A percentile compares a stretch with the other conserved stretches of the same genome.
These are phyloP conservation scores for Hoplostethus mediterraneus DNA, from an alignment of 2,797 vertebrate genomes.

Conservation along the genomic window DNA sequence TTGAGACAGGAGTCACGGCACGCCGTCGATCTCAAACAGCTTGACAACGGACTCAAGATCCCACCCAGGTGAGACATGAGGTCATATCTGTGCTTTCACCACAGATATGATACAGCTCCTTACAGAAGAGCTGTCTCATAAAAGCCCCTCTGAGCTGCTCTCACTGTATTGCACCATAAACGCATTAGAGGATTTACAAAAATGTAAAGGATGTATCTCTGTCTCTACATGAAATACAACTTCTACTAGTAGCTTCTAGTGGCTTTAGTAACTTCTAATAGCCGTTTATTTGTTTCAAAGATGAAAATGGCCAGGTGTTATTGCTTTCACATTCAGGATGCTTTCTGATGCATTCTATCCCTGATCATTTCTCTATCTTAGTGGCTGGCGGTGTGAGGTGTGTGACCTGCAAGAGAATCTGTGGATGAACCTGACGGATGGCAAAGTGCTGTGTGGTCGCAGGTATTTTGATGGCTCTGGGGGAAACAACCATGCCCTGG, in stretches of 20 bases:
- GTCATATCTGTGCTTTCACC: conserved; percentile 2
- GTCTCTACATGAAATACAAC: not conserved
- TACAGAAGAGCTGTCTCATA: not conserved
- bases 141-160: not conserved
- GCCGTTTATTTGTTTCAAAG: not conserved
- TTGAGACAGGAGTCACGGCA: conserved; percentile 95
- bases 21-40: conserved; percentile 93
- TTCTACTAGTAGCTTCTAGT: too few relatives aligned
- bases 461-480: conserved; percentile 97
- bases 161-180: not conserved
- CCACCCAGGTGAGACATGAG: conserved; percentile 90
- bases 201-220: not conserved
- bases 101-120: not conserved
- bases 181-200: not conserved
- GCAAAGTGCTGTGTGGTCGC: conserved; percentile 94
- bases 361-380: conserved; percentile 49
- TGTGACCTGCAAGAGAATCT: conserved; percentile 97
- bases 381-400: conserved; percentile 97
- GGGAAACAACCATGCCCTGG: conserved; percentile 96
- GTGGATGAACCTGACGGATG: conserved; percentile 98
- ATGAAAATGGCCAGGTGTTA: not conserved
- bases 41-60: conserved; percentile 95
- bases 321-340: not conserved
- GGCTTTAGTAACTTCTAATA: too few relatives aligned
- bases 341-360: too few relatives aligned